Percentiles rank a stretch among this genome's conserved stretches.
Conservation (phyloP, 2,113 vertebrate species). For the Tupaia tana region DNA sequence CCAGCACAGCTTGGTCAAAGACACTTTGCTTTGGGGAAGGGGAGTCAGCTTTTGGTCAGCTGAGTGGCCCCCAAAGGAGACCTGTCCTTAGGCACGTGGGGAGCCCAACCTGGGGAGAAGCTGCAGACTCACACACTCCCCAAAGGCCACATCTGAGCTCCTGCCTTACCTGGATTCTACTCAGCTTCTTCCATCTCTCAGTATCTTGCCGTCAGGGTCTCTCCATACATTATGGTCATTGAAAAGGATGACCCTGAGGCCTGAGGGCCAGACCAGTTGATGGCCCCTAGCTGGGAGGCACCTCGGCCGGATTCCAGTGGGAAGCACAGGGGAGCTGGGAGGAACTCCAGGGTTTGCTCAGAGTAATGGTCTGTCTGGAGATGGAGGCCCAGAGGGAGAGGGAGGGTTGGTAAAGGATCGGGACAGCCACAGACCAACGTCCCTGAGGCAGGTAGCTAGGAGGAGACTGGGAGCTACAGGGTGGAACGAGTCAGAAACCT, state of each 20-base stretch:
- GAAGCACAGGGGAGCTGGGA: neutral
- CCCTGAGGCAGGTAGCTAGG: neutral
- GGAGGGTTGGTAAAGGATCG: neutral
- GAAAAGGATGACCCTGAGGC: neutral
- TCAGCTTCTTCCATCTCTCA: neutral
- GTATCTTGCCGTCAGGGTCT: neutral
- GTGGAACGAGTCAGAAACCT: neutral
- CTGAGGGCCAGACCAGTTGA: neutral
- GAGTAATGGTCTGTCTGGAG: conserved; percentile 25
- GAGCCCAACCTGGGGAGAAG: neutral
- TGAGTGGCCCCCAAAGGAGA: neutral
- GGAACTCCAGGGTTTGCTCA: neutral
- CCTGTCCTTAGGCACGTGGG: neutral
- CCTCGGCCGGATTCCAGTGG: neutral
- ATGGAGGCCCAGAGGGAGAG: neutral
- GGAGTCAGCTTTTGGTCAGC: neutral
- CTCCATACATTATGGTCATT: neutral
- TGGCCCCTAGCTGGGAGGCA: neutral
- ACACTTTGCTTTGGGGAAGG: neutral
- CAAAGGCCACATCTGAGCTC: neutral
- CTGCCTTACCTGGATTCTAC: neutral
- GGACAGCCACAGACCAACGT: neutral
- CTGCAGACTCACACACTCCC: neutral
- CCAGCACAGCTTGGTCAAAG: neutral
- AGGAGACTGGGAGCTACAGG: neutral